Evolutionary conservation across 2,797 vertebrate genomes (phyloP).

Genomic region (Brotula barbata): DNA sequence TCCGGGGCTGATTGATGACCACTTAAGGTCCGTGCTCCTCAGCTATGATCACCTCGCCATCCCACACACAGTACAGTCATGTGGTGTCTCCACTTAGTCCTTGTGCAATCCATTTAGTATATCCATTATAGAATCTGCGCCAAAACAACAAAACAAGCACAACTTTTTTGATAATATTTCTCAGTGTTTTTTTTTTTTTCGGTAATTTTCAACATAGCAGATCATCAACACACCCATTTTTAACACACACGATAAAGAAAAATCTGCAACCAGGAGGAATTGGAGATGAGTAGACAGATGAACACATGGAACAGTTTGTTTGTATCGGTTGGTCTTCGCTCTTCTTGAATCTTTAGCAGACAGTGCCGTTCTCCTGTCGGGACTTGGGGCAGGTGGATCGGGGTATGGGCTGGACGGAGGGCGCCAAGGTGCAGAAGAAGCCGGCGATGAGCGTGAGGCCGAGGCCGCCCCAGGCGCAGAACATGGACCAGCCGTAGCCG

Average conservation of each 20-base stretch:
- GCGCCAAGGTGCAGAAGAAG: conserved; percentile 99
- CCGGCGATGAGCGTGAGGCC: conserved; percentile 97
- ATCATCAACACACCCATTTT: conserved; percentile 70
- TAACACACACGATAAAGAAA: conserved; percentile 51
- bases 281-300: conserved; percentile 45
- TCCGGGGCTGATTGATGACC: not conserved
- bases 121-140: conserved; percentile 26
- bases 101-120: not conserved
- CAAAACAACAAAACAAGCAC: conserved; percentile 61
- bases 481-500: conserved; percentile 99
- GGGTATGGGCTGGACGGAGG: conserved; percentile 95
- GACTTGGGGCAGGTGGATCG: conserved; percentile 97
- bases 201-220: conserved; percentile 66
- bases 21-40: not conserved
- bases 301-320: conserved; percentile 42
- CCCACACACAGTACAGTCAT: conserved; percentile 18
- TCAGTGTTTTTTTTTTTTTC: conserved; percentile 56
- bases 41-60: not conserved
- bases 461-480: conserved; percentile 98
- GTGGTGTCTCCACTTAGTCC: not conserved
- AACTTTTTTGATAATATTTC: conserved; percentile 56
- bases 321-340: conserved; percentile 26
- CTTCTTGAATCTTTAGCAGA: conserved; percentile 83
- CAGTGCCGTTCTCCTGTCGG: conserved; percentile 96
- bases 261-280: conserved; percentile 52